Evolutionary conservation across 2,888 invertebrate genomes (phyloP), one percentile per base, ranked within the genome.

Genomic region (Diogma glabrata): DNA sequence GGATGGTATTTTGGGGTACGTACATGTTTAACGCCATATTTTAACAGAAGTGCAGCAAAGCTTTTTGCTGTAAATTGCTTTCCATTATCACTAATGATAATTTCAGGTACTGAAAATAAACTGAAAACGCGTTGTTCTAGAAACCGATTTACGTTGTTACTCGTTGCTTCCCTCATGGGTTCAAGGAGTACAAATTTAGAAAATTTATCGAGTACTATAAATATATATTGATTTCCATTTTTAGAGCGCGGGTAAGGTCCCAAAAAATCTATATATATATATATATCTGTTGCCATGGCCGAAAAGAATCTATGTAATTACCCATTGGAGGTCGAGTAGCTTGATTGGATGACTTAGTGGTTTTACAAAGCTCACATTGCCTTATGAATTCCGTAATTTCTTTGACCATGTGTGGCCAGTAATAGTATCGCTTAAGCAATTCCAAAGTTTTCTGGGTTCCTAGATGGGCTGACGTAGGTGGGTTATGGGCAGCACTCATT

Each of bases 61-160:
- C 38, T 12, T 14, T 52, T 53, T 2, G 51, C 22, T 14, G 40
- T 47, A 51, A 55, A 59, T 43, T 57, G 57, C 8, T 50, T 30
- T 3, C 59, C 58, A 51, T 60, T 60, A 23, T 61, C 58, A 20
- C 49, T 45, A 14, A 58, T 56, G 16, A 57, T 17, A 3, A 40
- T 24, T 43, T 53, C 43, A 7, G 57, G 56, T 24, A 56, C 57
- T 17, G 57, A 57, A 54, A 57, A 60, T 17, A 56, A n/a, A 17
- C 55, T 40, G 33, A 59, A 57, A 2, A 59, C 54, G 28, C 54
- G 26, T 14, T 24, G 26, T 14, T 48, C 30, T 4, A 48, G 17
- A 24, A 24, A 48, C 16, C 10, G 7, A 28, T 3, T 16, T 4
- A 33, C 33, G 12, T 33, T 33, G 2, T 6, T 10, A 10, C 14